Conservation (phyloP, 2,888 invertebrate genomes). For the Drosophila recens region DNA sequence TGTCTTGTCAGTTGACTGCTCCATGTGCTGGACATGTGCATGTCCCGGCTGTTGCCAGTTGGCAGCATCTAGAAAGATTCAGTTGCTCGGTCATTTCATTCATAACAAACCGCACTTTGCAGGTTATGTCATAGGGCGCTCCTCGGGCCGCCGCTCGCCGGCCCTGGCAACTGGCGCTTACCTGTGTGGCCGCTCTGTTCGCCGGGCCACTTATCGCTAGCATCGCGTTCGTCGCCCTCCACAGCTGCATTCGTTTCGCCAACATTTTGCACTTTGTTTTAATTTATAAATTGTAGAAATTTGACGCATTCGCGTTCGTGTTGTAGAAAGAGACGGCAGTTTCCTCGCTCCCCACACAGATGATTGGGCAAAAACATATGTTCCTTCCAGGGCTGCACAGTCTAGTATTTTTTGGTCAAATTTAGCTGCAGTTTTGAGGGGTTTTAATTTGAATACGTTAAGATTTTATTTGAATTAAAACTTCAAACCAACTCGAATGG, state of each 20-base stretch:
- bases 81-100: slow-evolving; percentile 19
- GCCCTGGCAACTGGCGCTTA: slow-evolving; percentile 40
- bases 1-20: slow-evolving; percentile 15
- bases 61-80: slow-evolving; percentile 34
- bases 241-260: slow-evolving; percentile 70
- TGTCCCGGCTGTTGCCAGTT: slow-evolving; percentile 47
- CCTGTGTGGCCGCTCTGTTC: slow-evolving; percentile 59
- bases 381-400: slow-evolving; percentile 34
- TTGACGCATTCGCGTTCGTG: slow-evolving; percentile 39
- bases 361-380: slow-evolving; percentile 43
- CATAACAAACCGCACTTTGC: slow-evolving; percentile 62
- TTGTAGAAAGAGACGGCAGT: slow-evolving; percentile 41
- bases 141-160: slow-evolving; percentile 18
- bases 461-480: neutral
- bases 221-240: slow-evolving; percentile 59
- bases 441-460: slow-evolving; percentile 4
- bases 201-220: slow-evolving; percentile 43
- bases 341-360: slow-evolving; percentile 27
- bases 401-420: slow-evolving; percentile 8
- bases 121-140: slow-evolving; percentile 80
- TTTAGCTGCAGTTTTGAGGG: slow-evolving; percentile 4
- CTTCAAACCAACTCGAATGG: neutral
- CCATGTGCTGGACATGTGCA: slow-evolving; percentile 67
- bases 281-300: slow-evolving; percentile 51
- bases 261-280: slow-evolving; percentile 63